Percentiles rank a stretch among this genome's conserved stretches.
These are phyloP conservation scores for Reinhardtius hippoglossoides DNA, from an alignment of 2,113 vertebrate genomes.

Conservation along the genomic window DNA sequence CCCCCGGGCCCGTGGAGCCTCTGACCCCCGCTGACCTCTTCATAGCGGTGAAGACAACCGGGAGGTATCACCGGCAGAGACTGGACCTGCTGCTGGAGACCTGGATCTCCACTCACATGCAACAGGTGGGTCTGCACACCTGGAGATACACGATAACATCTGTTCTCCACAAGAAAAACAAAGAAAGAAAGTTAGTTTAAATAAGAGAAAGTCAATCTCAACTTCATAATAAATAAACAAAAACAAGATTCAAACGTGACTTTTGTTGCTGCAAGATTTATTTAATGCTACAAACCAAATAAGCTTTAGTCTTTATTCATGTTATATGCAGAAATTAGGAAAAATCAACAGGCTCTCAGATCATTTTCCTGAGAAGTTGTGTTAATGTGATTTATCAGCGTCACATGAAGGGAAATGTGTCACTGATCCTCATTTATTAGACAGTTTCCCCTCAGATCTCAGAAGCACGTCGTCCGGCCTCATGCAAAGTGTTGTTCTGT, in stretches of 20 bases:
- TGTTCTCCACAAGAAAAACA: neutral
- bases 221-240: neutral
- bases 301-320: neutral
- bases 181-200: neutral
- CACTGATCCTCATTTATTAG: neutral
- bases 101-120: constrained; percentile 90
- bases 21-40: constrained; percentile 87
- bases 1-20: constrained; percentile 73
- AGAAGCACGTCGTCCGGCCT: neutral
- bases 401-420: neutral
- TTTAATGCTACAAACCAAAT: neutral
- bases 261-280: neutral
- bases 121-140: constrained; percentile 80
- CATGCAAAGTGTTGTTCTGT: neutral
- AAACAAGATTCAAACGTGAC: neutral
- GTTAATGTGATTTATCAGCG: neutral
- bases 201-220: too few relatives aligned
- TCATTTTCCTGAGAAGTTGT: neutral
- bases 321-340: neutral
- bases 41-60: constrained; percentile 92
- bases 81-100: constrained; percentile 92
- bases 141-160: neutral
- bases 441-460: neutral
- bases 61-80: constrained; percentile 88
- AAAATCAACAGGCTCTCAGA: neutral